Evolutionary conservation across 2,888 invertebrate genomes (phyloP).

Genomic region (Pemphredon lugubris): DNA sequence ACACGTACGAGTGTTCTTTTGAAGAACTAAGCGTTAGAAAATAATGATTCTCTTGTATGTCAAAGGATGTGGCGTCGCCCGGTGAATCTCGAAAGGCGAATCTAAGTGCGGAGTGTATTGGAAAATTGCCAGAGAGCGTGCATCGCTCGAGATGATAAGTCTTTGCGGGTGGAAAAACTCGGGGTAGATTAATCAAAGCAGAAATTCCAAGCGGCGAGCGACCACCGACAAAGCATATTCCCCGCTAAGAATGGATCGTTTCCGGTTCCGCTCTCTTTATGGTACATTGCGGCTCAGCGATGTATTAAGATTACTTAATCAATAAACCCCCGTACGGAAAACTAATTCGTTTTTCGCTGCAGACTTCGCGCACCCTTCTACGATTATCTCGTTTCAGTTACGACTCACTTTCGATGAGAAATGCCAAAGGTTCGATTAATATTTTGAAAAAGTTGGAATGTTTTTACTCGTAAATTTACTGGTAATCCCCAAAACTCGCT

Average conservation of each 20-base stretch:
- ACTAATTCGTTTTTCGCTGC: conserved; percentile 75
- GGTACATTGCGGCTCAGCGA: conserved; percentile 81
- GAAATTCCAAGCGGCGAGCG: conserved; percentile 75
- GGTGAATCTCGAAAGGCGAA: conserved; percentile 38
- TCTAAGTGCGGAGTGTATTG: conserved; percentile 48
- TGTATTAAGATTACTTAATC: conserved; percentile 82
- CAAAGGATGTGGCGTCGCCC: conserved; percentile 25
- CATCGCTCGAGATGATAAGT: conserved; percentile 67
- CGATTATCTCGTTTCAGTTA: conserved; percentile 19
- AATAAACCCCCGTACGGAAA: conserved; percentile 77
- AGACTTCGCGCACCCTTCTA: conserved; percentile 4
- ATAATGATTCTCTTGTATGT: neutral
- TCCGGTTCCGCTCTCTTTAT: conserved; percentile 81
- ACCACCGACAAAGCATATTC: conserved; percentile 81
- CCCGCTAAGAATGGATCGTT: conserved; percentile 81
- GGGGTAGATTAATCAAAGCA: conserved; percentile 79
- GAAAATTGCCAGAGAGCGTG: conserved; percentile 59
- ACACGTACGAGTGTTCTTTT: no score
- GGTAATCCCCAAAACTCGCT: no score
- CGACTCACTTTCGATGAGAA: neutral
- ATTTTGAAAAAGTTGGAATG: neutral
- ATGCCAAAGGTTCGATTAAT: neutral
- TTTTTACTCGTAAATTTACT: neutral
- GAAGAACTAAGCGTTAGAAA: no score
- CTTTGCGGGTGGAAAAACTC: conserved; percentile 61